These are phyloP conservation scores for Torymus auratus DNA, from an alignment of 2,888 invertebrate species.

Conservation along the genomic window DNA sequence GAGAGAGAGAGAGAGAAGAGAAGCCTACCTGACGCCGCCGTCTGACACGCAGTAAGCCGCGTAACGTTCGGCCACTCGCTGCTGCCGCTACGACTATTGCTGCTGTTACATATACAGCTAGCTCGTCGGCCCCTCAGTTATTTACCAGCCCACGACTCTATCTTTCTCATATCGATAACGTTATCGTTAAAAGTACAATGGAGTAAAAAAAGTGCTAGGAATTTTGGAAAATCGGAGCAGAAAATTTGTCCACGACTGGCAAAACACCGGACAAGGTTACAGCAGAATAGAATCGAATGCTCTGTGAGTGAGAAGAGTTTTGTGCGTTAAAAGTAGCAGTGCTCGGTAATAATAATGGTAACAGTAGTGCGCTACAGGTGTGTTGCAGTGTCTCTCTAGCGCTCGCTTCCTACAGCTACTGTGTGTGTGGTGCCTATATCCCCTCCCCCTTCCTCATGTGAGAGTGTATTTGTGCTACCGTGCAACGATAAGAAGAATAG, in stretches of 20 bases:
- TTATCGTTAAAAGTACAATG: too few species aligned
- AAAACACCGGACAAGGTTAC: too few species aligned
- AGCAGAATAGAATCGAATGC: too few species aligned
- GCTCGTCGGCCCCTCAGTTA: too few species aligned
- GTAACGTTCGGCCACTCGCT: conserved; percentile 61
- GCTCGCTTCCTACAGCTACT: conserved; percentile 13
- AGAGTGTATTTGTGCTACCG: conserved; percentile 79
- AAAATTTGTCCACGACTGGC: too few species aligned
- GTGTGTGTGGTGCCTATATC: not conserved
- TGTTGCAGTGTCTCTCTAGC: not conserved
- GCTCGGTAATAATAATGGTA: not conserved
- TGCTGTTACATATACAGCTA: too few species aligned
- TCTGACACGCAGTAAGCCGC: conserved; percentile 74
- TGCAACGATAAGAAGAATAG: conserved; percentile 71
- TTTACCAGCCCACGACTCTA: too few species aligned
- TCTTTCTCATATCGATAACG: too few species aligned
- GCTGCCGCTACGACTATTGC: not conserved
- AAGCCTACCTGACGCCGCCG: conserved; percentile 76
- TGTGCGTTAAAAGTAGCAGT: too few species aligned
- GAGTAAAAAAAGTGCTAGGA: too few species aligned
- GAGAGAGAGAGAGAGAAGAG: conserved; percentile 48
- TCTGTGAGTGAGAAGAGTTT: too few species aligned
- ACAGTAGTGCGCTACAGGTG: not conserved
- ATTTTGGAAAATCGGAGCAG: too few species aligned
- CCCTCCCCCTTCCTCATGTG: conserved; percentile 76